A percentile compares a stretch with the other conserved stretches of the same genome.
Conservation (phyloP, 2,113 vertebrate species). For the Columba janthina region DNA sequence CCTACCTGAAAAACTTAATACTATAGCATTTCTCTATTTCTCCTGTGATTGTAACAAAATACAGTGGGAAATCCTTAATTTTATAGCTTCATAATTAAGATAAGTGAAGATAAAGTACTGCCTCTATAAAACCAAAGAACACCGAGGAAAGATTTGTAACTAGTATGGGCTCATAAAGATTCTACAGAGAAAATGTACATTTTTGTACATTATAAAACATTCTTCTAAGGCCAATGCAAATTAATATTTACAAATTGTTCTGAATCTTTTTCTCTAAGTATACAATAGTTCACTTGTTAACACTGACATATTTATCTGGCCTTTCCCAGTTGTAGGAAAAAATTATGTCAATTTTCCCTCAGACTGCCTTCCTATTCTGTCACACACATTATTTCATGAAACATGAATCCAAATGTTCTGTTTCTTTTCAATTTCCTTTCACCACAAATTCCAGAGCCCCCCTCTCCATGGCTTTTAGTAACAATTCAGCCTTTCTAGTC, state of each 20-base stretch:
- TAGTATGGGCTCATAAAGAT: background rate
- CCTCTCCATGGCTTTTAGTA: slow-evolving; percentile 72
- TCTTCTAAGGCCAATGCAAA: slow-evolving; percentile 36
- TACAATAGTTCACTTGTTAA: slow-evolving; percentile 84
- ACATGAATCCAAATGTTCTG: slow-evolving; percentile 85
- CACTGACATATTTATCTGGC: slow-evolving; percentile 83
- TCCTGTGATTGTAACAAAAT: slow-evolving; percentile 21
- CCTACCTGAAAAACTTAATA: background rate
- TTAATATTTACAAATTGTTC: slow-evolving; percentile 74
- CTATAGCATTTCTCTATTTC: background rate
- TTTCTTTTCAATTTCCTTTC: slow-evolving; percentile 91
- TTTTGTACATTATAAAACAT: slow-evolving; percentile 29
- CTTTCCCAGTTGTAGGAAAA: slow-evolving; percentile 78
- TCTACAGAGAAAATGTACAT: background rate
- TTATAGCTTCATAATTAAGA: background rate
- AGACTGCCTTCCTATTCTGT: slow-evolving; percentile 82
- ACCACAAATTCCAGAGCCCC: slow-evolving; percentile 78
- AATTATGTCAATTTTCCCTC: slow-evolving; percentile 82
- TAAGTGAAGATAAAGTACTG: background rate
- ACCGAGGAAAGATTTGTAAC: background rate
- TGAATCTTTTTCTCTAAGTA: slow-evolving; percentile 23
- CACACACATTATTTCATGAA: slow-evolving; percentile 89
- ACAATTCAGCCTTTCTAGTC: slow-evolving; percentile 82
- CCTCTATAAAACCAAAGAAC: background rate
- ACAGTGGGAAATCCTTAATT: background rate